Evolutionary conservation across 2,888 invertebrate species (phyloP), one percentile per base, ranked within the genome.

Genomic region (Drosophila borborema): DNA sequence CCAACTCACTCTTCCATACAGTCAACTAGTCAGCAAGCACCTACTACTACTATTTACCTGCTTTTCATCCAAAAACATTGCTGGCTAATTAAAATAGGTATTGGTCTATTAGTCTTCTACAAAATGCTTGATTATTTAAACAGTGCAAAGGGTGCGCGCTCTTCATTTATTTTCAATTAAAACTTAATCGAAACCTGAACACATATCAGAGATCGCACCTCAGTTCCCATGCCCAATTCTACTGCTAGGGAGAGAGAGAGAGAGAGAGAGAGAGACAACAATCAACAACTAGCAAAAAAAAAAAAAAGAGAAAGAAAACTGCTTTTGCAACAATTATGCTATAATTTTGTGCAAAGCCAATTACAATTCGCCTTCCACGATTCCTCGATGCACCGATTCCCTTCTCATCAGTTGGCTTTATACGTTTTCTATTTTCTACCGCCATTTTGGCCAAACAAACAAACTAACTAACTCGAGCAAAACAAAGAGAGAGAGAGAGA

Each of bases 101-200:
- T 31, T 20, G 18, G n/a, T 38, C 20, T 16, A 18, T 18, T 18
- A 34, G 49, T 36, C 28, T 49, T 14, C n/a, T 20, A 7, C 2
- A 41, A 41, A 28, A 9, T 31, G 46, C 46, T 53, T 66, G 55
- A 38, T 46, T 67, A 60, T 76, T 82, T 62, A 72, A 72, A 49
- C 65, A 74, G 63, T 74, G 56, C 81, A 74, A 54, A 46, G 46
- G 48, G 51, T 56, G 58, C 23, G 54, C 23, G 23, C 7, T 41
- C 49, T 73, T 74, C 77, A 81, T 81, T 84, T 86, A 74, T 73
- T 89, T 81, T 67, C 87, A 89, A 86, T 85, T 89, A 89, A 84
- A 89, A 84, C 77, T 80, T 77, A 86, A 85, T 85, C 87, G 81
- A 79, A 81, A 72, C 67, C 77, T 74, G 60, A 5, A 28, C 66